phyloP scores from a whole-genome alignment of 2,797 vertebrate genomes.

The Epinephelus awoara region DNA sequence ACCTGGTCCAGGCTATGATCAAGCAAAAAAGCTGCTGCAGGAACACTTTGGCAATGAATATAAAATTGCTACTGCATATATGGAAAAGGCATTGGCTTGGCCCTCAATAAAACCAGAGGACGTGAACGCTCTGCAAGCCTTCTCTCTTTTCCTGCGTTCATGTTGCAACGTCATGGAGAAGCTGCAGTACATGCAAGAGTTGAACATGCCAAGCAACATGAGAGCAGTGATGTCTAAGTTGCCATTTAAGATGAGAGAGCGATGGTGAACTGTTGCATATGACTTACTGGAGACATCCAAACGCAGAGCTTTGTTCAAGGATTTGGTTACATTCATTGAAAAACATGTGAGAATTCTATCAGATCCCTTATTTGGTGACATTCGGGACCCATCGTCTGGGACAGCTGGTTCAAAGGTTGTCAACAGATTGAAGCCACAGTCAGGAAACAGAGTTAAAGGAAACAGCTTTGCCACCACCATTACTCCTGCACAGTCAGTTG shows the following conservation, averaged over 20 bases:
- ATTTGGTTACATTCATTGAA: background rate
- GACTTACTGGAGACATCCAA: background rate
- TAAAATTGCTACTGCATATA: background rate
- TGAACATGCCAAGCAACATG: background rate
- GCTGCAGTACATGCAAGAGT: background rate
- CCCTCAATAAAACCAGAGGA: background rate
- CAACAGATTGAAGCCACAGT: background rate
- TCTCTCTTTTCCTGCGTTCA: background rate
- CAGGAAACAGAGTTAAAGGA: background rate
- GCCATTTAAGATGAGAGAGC: slow-evolving; percentile 1
- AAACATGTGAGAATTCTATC: background rate
- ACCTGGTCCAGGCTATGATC: background rate
- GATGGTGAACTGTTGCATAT: background rate
- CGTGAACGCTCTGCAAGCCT: background rate
- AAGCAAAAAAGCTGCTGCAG: background rate
- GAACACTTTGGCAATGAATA: slow-evolving; percentile 12
- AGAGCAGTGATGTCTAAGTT: background rate
- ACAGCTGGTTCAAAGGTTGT: background rate
- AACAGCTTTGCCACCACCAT: background rate
- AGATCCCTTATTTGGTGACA: background rate
- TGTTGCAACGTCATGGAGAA: slow-evolving; percentile 23
- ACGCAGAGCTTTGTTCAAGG: background rate
- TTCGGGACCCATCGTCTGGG: background rate
- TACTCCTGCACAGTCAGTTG: background rate
- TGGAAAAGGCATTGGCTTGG: background rate